These are phyloP conservation scores for Pristionchus entomophagus DNA, from an alignment of 2,888 invertebrate genomes.

Conservation along the genomic window DNA sequence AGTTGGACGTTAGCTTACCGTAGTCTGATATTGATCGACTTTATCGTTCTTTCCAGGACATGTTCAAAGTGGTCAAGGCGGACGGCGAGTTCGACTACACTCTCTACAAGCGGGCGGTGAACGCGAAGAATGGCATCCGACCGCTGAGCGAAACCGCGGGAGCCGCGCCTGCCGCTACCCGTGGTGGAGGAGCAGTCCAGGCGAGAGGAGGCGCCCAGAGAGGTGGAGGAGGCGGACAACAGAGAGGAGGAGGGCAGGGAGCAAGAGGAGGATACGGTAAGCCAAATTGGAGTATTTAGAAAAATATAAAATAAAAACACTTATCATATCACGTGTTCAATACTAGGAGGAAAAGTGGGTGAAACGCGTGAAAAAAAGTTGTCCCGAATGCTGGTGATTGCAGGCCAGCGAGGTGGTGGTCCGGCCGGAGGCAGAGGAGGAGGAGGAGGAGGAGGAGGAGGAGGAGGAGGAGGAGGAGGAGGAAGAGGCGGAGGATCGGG, in stretches of 20 bases:
- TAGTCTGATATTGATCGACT: background rate
- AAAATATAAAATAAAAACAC: no score
- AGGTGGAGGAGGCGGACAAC: conserved; percentile 43
- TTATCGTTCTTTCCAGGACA: conserved; percentile 63
- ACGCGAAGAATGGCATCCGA: conserved; percentile 53
- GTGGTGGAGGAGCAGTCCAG: conserved; percentile 24
- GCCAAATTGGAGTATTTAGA: background rate
- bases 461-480: no score
- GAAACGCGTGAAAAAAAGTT: no score
- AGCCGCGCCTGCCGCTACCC: background rate
- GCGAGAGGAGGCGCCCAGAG: background rate
- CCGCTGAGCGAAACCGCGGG: background rate
- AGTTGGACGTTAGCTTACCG: background rate
- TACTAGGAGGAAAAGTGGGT: no score
- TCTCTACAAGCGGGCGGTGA: conserved; percentile 58
- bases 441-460: conserved; percentile 44
- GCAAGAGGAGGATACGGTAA: conserved; percentile 42
- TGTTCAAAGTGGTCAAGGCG: conserved; percentile 86
- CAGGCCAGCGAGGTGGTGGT: conserved; percentile 19
- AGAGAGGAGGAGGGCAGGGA: conserved; percentile 28
- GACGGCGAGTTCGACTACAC: conserved; percentile 83
- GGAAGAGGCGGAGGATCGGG: no score
- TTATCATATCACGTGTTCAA: no score
- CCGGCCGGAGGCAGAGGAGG: conserved; percentile 4
- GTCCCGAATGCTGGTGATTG: background rate